Evolutionary conservation across 2,113 vertebrate genomes (phyloP).

Genomic region (Falco punctatus): DNA sequence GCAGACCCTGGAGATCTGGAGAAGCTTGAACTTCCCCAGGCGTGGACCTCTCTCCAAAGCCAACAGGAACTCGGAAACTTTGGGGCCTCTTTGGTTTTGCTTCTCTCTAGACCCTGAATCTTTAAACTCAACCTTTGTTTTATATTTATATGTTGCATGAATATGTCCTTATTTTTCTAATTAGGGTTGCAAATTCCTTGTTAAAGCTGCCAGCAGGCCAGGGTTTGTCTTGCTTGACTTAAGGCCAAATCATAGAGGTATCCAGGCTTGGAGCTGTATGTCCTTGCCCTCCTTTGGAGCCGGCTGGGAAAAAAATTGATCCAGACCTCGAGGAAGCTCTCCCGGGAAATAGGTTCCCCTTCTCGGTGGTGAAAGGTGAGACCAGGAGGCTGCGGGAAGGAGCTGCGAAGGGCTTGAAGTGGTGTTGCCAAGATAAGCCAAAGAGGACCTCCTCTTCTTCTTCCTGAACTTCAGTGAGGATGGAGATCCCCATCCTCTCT

Average conservation of each 20-base stretch:
- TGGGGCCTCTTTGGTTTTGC: constrained; percentile 27
- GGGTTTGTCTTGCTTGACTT: constrained; percentile 31
- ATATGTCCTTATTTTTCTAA: constrained; percentile 36
- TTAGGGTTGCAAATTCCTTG: background rate
- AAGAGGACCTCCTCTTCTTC: background rate
- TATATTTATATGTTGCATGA: background rate
- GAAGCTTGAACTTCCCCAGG: constrained; percentile 24
- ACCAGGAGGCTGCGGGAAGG: background rate
- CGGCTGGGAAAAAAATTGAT: background rate
- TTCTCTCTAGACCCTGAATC: background rate
- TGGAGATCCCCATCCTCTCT: background rate
- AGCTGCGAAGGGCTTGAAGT: background rate
- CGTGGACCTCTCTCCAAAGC: constrained; percentile 17
- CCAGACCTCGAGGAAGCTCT: background rate
- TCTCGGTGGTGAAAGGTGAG: background rate
- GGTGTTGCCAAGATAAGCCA: background rate
- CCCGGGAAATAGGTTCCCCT: background rate
- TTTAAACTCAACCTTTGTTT: background rate
- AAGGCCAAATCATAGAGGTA: background rate
- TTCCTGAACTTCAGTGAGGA: background rate
- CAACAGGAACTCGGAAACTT: constrained; percentile 46
- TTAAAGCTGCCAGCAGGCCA: constrained; percentile 15
- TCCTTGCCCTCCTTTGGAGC: background rate
- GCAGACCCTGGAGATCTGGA: constrained; percentile 24
- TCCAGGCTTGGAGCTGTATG: background rate